Base-by-base conservation (phyloP, 2,797 vertebrate genomes). In the Cercopithecus diana region DNA sequence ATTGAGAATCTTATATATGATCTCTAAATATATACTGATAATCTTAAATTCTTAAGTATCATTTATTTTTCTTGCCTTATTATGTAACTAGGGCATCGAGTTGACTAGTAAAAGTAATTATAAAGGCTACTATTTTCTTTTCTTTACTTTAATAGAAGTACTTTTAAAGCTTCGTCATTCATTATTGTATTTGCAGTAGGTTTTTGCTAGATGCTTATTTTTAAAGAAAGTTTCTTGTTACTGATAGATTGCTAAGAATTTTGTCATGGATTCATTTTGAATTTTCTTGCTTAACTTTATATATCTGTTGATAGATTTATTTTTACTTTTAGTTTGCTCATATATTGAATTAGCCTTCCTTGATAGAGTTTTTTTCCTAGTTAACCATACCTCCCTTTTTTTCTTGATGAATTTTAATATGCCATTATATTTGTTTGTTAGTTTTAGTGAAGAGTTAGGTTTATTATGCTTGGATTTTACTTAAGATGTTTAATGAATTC, bases 21-120 rank as follows among this genome's bases (percentile, higher is more conserved):
- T 72, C 10, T 72, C n/a, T 72, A 72, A 39, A 72, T 39, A 20
- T 39, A 72, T 39, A 72, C 20, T 39, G 67, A 72, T 39, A 72
- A 72, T 22, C 36, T 39, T 36, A 72, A 77, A 41, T 36, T 89
- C 43, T 92, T 67, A 58, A 22, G 39, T 10, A 8, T 88, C 30
- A n/a, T 89, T 95, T 93, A 1, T 85, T 95, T 88, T 94, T 85
- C 84, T 89, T 83, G 20, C 43, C 7, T 86, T 89, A 70, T 83
- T 83, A 30, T 24, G 26, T 86, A 76, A 9, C 61, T 88, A 73
- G 20, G 58, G 58, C 22, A 87, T 22, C 3, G 15, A 55, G 48
- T 33, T 82, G 50, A 36, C 20, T 48, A 81, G 61, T 33, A n/a
- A 76, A 43, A 20, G 1, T 72, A 70, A 61, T 76, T 58, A 33